These are phyloP conservation scores for Bugula neritina DNA, from an alignment of 2,888 invertebrate species.

Conservation along the genomic window DNA sequence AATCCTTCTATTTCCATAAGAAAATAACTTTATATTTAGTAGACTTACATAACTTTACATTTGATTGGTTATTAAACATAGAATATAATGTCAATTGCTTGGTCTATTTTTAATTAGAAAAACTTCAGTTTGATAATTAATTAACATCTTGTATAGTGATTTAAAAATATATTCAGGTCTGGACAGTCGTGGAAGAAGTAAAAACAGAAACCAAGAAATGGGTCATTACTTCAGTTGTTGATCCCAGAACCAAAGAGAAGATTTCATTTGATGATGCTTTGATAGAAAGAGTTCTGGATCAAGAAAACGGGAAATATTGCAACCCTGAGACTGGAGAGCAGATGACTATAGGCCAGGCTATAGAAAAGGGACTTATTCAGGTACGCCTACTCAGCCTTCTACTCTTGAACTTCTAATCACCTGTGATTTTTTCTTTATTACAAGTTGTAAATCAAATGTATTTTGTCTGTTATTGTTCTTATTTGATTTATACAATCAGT, in stretches of 20 bases:
- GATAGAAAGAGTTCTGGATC: constrained; percentile 34
- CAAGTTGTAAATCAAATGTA: neutral
- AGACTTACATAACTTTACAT: too few species aligned
- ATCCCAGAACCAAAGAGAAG: constrained; percentile 25
- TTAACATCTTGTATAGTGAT: too few species aligned
- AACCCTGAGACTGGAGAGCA: constrained; percentile 21
- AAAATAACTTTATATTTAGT: too few species aligned
- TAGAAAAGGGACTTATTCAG: constrained; percentile 15
- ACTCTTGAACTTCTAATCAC: neutral
- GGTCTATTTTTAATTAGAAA: too few species aligned
- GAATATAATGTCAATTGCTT: too few species aligned
- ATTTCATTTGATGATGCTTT: constrained; percentile 25
- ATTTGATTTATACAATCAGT: too few species aligned
- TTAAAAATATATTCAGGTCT: too few species aligned
- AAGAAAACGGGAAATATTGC: constrained; percentile 40
- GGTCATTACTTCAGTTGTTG: constrained; percentile 25
- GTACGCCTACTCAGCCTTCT: too few species aligned
- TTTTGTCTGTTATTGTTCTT: too few species aligned
- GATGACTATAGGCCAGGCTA: constrained; percentile 23
- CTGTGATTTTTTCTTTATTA: neutral
- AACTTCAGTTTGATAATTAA: too few species aligned
- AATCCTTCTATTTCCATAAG: too few species aligned
- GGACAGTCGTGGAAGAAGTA: constrained; percentile 25
- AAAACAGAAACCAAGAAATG: constrained; percentile 26
- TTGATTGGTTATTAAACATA: too few species aligned